phyloP scores from a whole-genome alignment of 1,140 invertebrate genomes.

The Ceratoteleas bidentatus region DNA sequence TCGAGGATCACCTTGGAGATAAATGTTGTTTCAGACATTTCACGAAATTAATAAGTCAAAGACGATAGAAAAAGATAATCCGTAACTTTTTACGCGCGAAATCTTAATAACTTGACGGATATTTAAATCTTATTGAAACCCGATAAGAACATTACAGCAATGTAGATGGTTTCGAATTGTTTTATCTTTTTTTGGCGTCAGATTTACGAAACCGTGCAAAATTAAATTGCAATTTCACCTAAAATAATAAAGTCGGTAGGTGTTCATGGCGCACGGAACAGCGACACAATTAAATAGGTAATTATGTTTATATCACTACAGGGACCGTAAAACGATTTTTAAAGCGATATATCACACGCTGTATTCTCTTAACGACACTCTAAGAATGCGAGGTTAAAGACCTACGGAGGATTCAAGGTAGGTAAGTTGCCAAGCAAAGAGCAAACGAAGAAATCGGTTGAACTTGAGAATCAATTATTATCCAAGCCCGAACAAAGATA shows the following conservation, averaged over 20 bases:
- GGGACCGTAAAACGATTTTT: slow-evolving; percentile 33
- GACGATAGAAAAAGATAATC: slow-evolving; percentile 5
- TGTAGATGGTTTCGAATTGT: too few relatives aligned
- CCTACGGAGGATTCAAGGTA: slow-evolving; percentile 74
- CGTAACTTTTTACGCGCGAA: slow-evolving; percentile 8
- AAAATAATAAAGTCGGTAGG: too few relatives aligned
- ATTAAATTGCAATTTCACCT: not conserved
- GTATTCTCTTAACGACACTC: slow-evolving; percentile 53
- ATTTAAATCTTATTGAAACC: too few relatives aligned
- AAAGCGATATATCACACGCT: slow-evolving; percentile 29
- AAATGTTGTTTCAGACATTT: not conserved
- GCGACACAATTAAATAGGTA: slow-evolving; percentile 15
- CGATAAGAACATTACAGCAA: too few relatives aligned
- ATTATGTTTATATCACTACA: slow-evolving; percentile 5
- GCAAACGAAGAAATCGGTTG: slow-evolving; percentile 62
- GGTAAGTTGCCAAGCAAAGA: slow-evolving; percentile 67
- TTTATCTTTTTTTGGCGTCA: too few relatives aligned
- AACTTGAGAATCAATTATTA: slow-evolving; percentile 61
- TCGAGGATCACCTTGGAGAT: slow-evolving; percentile 32
- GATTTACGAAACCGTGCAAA: too few relatives aligned
- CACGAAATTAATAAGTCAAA: slow-evolving; percentile 18
- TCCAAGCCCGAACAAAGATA: too few relatives aligned
- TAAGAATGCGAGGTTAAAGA: slow-evolving; percentile 76
- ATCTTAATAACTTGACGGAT: too few relatives aligned
- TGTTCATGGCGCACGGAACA: too few relatives aligned